Conservation (phyloP, 2,888 invertebrate species). For the Liposcelis brunnea region DNA sequence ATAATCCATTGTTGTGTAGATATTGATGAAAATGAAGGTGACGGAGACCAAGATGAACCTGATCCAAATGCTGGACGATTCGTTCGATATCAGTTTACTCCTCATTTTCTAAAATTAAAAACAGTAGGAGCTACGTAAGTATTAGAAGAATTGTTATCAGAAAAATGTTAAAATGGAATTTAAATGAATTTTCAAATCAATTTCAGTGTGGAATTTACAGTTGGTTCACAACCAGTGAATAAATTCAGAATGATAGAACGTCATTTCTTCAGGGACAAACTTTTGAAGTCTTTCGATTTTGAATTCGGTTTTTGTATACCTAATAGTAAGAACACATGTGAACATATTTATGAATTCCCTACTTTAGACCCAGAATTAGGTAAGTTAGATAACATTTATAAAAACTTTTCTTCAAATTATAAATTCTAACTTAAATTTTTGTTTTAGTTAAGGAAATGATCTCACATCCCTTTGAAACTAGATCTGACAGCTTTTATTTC, state of each 20-base stretch:
- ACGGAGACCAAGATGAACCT: constrained; percentile 32
- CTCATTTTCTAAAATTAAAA: constrained; percentile 86
- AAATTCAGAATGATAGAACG: constrained; percentile 97
- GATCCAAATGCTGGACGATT: constrained; percentile 89
- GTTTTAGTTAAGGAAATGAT: constrained; percentile 92
- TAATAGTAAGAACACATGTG: constrained; percentile 91
- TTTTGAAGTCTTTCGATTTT: constrained; percentile 96
- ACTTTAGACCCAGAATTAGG: constrained; percentile 68
- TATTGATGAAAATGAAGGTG: too few species aligned
- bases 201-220: constrained; percentile 85
- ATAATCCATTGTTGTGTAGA: too few species aligned
- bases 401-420: constrained; percentile 5
- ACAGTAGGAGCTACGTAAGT: constrained; percentile 96
- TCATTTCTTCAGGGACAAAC: constrained; percentile 83
- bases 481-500: constrained; percentile 98
- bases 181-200: not conserved
- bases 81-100: constrained; percentile 98
- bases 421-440: not conserved
- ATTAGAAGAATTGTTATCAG: constrained; percentile 11
- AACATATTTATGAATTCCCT: constrained; percentile 98
- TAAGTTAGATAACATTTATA: constrained; percentile 33
- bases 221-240: constrained; percentile 79
- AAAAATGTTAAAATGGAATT: not conserved
- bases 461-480: constrained; percentile 84
- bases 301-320: constrained; percentile 99